Conservation (phyloP, 35 echinoderm and acorn worm genomes). For the Heliocidaris tuberculata region DNA sequence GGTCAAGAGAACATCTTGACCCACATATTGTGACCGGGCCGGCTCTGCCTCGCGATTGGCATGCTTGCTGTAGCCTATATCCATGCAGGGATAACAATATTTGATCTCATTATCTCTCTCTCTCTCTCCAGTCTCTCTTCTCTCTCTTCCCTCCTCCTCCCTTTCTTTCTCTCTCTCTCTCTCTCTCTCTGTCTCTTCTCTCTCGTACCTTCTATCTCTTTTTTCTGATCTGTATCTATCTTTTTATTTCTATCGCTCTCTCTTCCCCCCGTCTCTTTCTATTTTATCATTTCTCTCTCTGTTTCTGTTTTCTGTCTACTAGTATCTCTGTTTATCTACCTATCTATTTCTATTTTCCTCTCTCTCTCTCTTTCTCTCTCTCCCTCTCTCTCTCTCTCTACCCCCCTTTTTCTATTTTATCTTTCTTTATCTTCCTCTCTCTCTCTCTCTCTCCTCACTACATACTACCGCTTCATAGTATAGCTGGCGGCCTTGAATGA, state of each 20-base stretch:
- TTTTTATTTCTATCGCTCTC: background rate
- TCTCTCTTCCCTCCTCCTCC: too few relatives aligned
- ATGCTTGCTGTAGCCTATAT: background rate
- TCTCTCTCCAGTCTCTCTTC: too few relatives aligned
- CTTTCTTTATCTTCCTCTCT: background rate
- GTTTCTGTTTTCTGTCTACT: background rate
- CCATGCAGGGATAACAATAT: too few relatives aligned
- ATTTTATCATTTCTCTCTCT: background rate
- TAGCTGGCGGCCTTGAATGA: too few relatives aligned
- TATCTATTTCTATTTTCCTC: too few relatives aligned
- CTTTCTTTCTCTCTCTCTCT: too few relatives aligned
- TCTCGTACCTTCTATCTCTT: background rate
- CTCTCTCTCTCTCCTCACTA: background rate
- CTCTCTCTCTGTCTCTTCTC: too few relatives aligned
- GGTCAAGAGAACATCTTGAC: background rate
- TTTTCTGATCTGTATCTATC: background rate
- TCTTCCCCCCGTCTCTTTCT: background rate
- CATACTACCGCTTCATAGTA: too few relatives aligned
- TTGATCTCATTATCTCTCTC: too few relatives aligned
- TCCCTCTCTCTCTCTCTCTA: background rate
- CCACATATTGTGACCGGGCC: background rate
- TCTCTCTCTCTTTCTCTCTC: background rate
- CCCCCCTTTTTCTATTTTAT: background rate
- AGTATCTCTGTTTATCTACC: background rate
- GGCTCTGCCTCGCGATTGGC: background rate